Percentiles rank a stretch among this genome's conserved stretches.
These are phyloP conservation scores for Scotopteryx bipunctaria DNA, from an alignment of 2,888 invertebrate species.

Conservation along the genomic window DNA sequence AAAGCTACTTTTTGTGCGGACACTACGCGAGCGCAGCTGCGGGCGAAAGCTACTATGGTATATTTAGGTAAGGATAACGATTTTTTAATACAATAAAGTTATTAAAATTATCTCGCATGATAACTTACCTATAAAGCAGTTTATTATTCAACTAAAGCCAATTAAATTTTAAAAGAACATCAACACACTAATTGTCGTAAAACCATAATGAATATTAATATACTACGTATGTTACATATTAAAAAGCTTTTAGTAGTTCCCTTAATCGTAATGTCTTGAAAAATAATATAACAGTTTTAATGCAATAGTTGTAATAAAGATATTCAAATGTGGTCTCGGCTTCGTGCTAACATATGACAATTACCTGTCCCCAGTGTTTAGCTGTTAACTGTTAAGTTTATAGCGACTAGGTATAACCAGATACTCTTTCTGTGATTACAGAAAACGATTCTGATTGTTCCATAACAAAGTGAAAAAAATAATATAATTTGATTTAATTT, in stretches of 20 bases:
- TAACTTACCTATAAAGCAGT: no score
- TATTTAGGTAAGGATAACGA: no score
- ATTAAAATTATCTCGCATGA: no score
- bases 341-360: constrained; percentile 32
- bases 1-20: no score
- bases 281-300: neutral
- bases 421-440: constrained; percentile 1
- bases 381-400: constrained; percentile 20
- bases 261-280: neutral
- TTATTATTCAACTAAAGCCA: no score
- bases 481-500: no score
- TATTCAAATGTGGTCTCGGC: constrained; percentile 28
- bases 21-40: no score
- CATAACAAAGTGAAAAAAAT: neutral
- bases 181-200: neutral
- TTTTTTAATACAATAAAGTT: no score
- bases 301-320: constrained; percentile 3
- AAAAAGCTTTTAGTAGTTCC: constrained; percentile 14
- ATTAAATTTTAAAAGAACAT: neutral
- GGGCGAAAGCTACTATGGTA: no score
- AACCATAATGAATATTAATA: neutral
- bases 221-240: constrained; percentile 1
- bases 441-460: neutral
- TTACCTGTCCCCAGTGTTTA: constrained; percentile 20
- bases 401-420: no score